Base-by-base conservation (phyloP, 2,113 vertebrate genomes). In the Brachionichthys hirsutus region DNA sequence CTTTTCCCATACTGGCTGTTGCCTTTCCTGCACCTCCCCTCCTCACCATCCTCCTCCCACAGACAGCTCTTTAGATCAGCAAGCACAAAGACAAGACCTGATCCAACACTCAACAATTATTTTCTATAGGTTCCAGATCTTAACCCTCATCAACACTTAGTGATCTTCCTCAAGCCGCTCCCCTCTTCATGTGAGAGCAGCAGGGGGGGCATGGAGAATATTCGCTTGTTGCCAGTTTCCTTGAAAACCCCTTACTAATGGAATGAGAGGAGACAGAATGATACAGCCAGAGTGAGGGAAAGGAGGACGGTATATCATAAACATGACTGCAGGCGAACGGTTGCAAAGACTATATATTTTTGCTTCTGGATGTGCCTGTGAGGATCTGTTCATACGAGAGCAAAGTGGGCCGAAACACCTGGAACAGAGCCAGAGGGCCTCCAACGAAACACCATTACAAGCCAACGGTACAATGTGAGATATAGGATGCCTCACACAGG, bases 201-300 rank as follows among this genome's bases (percentile, higher is more conserved):
- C 24, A 50, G 61, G 67, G 72, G 73, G 62, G 20, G 79, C 77
- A 61, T 74, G 17, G 78, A 67, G 88, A 91, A 88, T 90, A 86
- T 81, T 79, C 36, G 89, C 73, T 83, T 69, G 72, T 87, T 75
- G 77, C 75, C 76, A 54, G 52, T 36, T n/a, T 81, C 71, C 80
- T 87, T 70, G 76, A 84, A 89, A 86, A 85, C 82, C 80, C 70
- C 79, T 80, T 77, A 80, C 85, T 86, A 89, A 90, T 85, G 82
- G 86, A 87, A 87, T 73, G 80, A 86, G 83, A 84, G 82, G 82
- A 85, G 75, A 81, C 79, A 82, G 54, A 76, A 66, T 57, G 56
- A 64, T 22, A 80, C 71, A 78, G 69, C n/a, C 12, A 70, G 65
- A 55, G 45, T 2, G 5, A 34, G 61, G 57, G 61, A 47, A 41